Conservation (phyloP, 1,140 invertebrate genomes). For the Drosophila arawakana region DNA sequence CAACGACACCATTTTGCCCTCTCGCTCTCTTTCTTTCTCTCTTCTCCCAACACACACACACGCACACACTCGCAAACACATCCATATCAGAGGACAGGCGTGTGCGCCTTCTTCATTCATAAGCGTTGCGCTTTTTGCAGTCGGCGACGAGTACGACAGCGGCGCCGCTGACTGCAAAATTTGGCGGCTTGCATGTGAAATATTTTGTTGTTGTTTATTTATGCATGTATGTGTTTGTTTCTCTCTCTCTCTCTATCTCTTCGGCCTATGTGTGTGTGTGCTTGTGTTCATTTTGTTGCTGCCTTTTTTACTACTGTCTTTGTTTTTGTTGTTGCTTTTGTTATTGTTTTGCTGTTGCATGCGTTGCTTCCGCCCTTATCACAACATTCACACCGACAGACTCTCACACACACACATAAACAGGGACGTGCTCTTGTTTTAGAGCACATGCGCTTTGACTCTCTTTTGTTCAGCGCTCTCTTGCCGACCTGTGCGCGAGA, state of each 20-base stretch:
- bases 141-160: slow-evolving; percentile 13
- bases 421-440: slow-evolving; percentile 34
- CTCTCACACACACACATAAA: background rate
- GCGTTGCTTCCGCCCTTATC: slow-evolving; percentile 53
- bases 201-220: slow-evolving; percentile 30
- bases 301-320: slow-evolving; percentile 27
- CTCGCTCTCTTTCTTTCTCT: slow-evolving; percentile 31
- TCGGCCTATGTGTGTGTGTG: background rate
- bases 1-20: slow-evolving; percentile 67
- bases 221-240: background rate
- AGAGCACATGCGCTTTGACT: slow-evolving; percentile 62
- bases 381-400: slow-evolving; percentile 25
- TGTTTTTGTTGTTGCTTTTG: slow-evolving; percentile 27
- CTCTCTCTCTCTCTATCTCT: background rate
- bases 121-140: slow-evolving; percentile 52
- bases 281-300: slow-evolving; percentile 13
- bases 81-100: slow-evolving; percentile 26
- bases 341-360: slow-evolving; percentile 54
- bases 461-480: slow-evolving; percentile 20
- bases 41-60: slow-evolving; percentile 2
- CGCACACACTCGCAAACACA: slow-evolving; percentile 10
- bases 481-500: slow-evolving; percentile 17
- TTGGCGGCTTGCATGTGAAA: slow-evolving; percentile 49
- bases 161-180: slow-evolving; percentile 45
- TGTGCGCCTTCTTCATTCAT: slow-evolving; percentile 59